phyloP scores from a whole-genome alignment of 1,140 invertebrate species.

The Megalopta genalis region DNA sequence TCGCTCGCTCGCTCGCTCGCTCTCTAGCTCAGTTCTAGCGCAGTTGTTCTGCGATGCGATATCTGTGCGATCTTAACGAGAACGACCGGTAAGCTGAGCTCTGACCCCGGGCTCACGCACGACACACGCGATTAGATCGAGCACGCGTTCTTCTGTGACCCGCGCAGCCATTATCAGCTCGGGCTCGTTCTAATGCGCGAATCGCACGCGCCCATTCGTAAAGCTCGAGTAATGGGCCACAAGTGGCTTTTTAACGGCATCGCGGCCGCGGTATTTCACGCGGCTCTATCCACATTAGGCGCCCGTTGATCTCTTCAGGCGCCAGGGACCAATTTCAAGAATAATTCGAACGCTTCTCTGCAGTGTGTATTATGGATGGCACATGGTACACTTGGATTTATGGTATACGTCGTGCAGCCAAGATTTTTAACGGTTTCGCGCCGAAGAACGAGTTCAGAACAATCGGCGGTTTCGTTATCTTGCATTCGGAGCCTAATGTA shows the following conservation, averaged over 20 bases:
- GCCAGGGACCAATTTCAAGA: conserved; percentile 1
- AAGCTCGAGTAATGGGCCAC: conserved; percentile 70
- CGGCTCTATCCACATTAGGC: conserved; percentile 1
- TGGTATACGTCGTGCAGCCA: too few relatives aligned
- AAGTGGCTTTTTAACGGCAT: conserved; percentile 56
- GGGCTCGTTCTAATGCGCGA: conserved; percentile 69
- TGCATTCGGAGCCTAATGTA: too few relatives aligned
- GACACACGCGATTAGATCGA: conserved; percentile 54
- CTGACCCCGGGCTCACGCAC: conserved; percentile 36
- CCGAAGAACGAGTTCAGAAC: too few relatives aligned
- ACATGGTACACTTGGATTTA: too few relatives aligned
- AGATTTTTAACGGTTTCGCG: too few relatives aligned
- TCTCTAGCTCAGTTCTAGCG: too few relatives aligned
- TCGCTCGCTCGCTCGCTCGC: not conserved
- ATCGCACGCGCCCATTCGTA: conserved; percentile 69
- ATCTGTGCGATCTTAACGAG: conserved; percentile 44
- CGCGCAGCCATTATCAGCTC: conserved; percentile 22
- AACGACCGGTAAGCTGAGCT: conserved; percentile 11
- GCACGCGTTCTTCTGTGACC: conserved; percentile 43
- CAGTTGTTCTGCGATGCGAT: not conserved
- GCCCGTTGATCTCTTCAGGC: not conserved
- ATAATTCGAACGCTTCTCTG: not conserved
- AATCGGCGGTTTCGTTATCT: too few relatives aligned
- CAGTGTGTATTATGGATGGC: not conserved
- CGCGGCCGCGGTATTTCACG: conserved; percentile 64